A percentile compares a stretch with the other conserved stretches of the same genome.
Evolutionary conservation across 2,113 vertebrate genomes (phyloP).

Genomic region (Ellobius talpinus): DNA sequence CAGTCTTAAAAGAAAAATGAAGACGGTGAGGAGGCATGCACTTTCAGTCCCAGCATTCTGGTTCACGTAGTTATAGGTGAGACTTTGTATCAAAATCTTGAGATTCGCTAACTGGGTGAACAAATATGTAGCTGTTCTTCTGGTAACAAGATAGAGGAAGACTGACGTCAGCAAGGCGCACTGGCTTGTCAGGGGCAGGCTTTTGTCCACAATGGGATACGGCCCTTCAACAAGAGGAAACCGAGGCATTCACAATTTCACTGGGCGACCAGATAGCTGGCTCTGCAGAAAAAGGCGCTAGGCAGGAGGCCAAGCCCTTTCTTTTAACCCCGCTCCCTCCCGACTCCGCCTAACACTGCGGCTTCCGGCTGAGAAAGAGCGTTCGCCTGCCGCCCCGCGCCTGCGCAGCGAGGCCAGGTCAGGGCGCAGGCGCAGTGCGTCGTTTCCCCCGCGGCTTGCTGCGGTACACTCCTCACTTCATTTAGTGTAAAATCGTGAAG

Average conservation of each 20-base stretch:
- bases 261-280: rapidly evolving
- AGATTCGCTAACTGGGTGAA: not conserved
- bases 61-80: not conserved
- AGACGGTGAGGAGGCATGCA: not conserved
- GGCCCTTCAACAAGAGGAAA: not conserved
- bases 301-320: not conserved
- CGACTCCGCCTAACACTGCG: not conserved
- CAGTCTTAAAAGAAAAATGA: not conserved
- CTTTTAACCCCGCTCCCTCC: rapidly evolving
- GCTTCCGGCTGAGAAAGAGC: not conserved
- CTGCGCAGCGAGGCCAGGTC: slow-evolving; percentile 1
- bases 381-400: not conserved
- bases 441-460: not conserved
- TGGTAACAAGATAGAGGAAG: not conserved
- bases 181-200: not conserved
- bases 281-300: too few relatives aligned
- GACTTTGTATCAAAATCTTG: not conserved
- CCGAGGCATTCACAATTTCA: not conserved
- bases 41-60: not conserved
- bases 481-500: not conserved
- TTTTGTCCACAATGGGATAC: not conserved
- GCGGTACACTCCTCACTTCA: rapidly evolving
- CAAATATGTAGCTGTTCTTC: not conserved
- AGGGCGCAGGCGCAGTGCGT: slow-evolving; percentile 64
- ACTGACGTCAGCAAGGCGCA: not conserved